Percentiles rank a stretch among this genome's conserved stretches.
Evolutionary conservation across 2,797 vertebrate species (phyloP).

Genomic region (Lophius americanus): DNA sequence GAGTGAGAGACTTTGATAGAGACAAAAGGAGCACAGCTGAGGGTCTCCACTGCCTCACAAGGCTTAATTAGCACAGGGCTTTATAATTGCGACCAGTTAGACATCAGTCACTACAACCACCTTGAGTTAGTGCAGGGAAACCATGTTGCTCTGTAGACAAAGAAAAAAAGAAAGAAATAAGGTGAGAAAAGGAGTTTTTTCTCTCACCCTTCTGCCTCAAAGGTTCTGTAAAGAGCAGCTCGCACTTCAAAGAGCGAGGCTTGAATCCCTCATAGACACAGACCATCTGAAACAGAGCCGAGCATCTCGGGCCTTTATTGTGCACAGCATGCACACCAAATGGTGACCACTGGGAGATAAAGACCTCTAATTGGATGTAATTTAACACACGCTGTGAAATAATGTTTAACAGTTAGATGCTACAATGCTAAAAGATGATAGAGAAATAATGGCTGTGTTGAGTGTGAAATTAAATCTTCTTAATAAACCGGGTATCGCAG

Average conservation of each 20-base stretch:
- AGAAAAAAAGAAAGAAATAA: constrained; percentile 23
- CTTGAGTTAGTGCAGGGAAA: constrained; percentile 1
- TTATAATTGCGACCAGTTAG: too few relatives aligned
- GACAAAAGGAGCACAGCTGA: too few relatives aligned
- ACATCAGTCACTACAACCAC: too few relatives aligned
- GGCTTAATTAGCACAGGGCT: too few relatives aligned
- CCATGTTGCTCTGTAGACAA: constrained; percentile 9
- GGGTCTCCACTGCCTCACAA: too few relatives aligned
- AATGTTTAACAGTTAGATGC: constrained; percentile 5
- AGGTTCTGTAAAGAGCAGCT: constrained; percentile 37
- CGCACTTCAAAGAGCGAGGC: constrained; percentile 36
- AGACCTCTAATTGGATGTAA: constrained; percentile 34
- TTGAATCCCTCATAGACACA: constrained; percentile 43
- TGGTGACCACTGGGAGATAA: constrained; percentile 49
- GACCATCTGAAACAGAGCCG: constrained; percentile 16
- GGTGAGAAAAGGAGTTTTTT: background rate
- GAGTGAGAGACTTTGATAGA: too few relatives aligned
- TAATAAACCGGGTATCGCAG: background rate
- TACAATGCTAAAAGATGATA: constrained; percentile 3
- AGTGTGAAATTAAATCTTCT: constrained; percentile 21
- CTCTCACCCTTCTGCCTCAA: constrained; percentile 22
- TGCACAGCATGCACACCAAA: constrained; percentile 29
- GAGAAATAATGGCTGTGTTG: constrained; percentile 6
- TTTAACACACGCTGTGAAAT: constrained; percentile 28
- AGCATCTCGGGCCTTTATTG: constrained; percentile 27